Conservation (phyloP, 1,140 invertebrate genomes). For the Pygmarrhopalites habei region DNA sequence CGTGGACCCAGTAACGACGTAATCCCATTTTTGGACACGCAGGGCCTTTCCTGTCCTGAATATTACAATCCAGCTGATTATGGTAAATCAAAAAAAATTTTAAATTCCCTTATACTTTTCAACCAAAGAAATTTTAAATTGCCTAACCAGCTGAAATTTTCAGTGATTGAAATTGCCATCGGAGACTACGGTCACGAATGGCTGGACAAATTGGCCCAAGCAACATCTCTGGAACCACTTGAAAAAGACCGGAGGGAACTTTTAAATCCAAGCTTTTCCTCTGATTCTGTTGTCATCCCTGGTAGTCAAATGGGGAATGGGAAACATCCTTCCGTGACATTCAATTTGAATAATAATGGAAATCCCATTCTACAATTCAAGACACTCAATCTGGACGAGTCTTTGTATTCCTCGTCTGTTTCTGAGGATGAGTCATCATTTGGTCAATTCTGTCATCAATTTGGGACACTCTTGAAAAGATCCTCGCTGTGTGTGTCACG, state of each 20-base stretch:
- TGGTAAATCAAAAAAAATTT: constrained; percentile 65
- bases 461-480: constrained; percentile 77
- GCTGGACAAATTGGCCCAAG: constrained; percentile 72
- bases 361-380: constrained; percentile 13
- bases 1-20: constrained; percentile 68
- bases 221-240: constrained; percentile 53
- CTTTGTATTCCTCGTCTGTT: neutral
- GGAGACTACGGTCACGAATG: constrained; percentile 81
- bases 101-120: no score
- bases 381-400: constrained; percentile 4
- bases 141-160: no score
- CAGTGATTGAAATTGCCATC: constrained; percentile 84
- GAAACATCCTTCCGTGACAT: neutral
- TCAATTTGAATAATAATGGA: constrained; percentile 19
- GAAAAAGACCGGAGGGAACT: constrained; percentile 44
- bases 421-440: constrained; percentile 17
- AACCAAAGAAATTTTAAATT: no score
- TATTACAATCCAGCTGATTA: constrained; percentile 97
- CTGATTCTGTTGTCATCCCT: constrained; percentile 23
- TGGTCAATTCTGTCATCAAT: constrained; percentile 56
- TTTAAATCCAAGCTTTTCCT: constrained; percentile 47
- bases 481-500: constrained; percentile 81
- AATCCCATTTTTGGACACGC: constrained; percentile 79
- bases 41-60: constrained; percentile 77
- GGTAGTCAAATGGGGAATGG: neutral